Evolutionary conservation across 2,888 invertebrate genomes (phyloP), one percentile per base, ranked within the genome.

Genomic region (Campoletis raptor): DNA sequence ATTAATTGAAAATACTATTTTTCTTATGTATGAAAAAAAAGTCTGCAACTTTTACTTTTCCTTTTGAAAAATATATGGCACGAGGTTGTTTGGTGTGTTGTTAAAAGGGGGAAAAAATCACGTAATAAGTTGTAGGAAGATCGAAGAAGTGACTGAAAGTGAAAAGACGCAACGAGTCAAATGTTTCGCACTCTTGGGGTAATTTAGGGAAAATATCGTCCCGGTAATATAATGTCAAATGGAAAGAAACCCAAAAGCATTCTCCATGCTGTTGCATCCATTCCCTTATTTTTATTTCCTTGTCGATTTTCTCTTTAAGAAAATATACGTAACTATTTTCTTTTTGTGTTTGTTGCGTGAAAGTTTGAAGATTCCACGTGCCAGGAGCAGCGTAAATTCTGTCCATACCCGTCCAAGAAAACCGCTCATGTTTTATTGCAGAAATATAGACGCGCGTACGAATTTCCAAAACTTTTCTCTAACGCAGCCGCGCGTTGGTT

Each of bases 191-290:
- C 30, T 61, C 1, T 74, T 74, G 61, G 64, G 85, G 79, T 86
- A 85, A 87, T 87, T 88, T 85, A 84, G 80, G 82, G 86, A 45
- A 88, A 88, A 88, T 88, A 88, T 88, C 78, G 82, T 80, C 66
- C 72, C 80, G 77, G 72, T 61, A 36, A 79, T 83, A 78, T 78
- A 77, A 83, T 30, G 80, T 72, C 54, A 76, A 52, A 64, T 81
- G 70, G 77, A 82, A 81, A 74, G 70, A 78, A 42, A 57, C 40
- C 30, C 18, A 64, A 70, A 72, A 72, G 52, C 45, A 15, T 57
- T 30, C 79, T 57, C 45, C 37, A 45, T 21, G n/a, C n/a, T n/a
- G n/a, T n/a, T n/a, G 57, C 45, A 61, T 52, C 52, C 73, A 30
- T 72, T 10, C 73, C 52, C 45, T 81, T 66, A 66, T 81, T 74